phyloP scores from a whole-genome alignment of 23 tunicate species.

The Phallusia fumigata region DNA sequence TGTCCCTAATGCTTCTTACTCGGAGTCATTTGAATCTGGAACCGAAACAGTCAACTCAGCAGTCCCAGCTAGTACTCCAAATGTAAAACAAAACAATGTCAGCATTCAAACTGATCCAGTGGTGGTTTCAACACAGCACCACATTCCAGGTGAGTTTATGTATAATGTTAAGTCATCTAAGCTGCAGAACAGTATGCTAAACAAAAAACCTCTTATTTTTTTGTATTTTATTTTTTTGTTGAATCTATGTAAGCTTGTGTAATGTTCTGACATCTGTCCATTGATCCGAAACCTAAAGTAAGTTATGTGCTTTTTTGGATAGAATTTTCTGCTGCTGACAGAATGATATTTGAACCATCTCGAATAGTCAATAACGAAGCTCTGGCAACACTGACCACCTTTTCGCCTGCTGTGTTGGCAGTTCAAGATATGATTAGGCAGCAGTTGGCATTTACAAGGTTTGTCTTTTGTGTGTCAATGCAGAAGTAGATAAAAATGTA shows the following conservation, averaged over 20 bases:
- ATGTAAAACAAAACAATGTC: background rate
- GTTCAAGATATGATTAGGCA: constrained; percentile 79
- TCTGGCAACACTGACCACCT: constrained; percentile 54
- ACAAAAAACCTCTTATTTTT: too few relatives aligned
- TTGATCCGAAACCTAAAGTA: too few relatives aligned
- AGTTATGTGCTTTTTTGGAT: too few relatives aligned
- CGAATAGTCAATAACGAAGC: constrained; percentile 49
- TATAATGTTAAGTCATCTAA: too few relatives aligned
- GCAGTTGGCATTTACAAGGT: constrained; percentile 71
- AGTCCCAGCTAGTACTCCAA: background rate
- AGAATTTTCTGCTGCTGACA: background rate
- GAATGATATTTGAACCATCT: constrained; percentile 34
- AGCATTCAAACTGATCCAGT: constrained; percentile 37
- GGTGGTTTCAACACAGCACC: background rate
- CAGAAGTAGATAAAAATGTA: too few relatives aligned
- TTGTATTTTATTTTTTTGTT: too few relatives aligned
- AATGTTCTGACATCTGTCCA: too few relatives aligned
- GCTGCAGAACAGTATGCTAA: too few relatives aligned
- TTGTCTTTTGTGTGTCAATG: too few relatives aligned
- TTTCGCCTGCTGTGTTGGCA: constrained; percentile 79
- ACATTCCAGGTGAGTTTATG: background rate
- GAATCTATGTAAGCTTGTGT: too few relatives aligned
- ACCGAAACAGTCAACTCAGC: background rate
- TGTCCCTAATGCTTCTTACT: constrained; percentile 5
- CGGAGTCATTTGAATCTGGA: constrained; percentile 34